phyloP scores from a whole-genome alignment of 2,888 invertebrate genomes.

The Panopea generosa region DNA sequence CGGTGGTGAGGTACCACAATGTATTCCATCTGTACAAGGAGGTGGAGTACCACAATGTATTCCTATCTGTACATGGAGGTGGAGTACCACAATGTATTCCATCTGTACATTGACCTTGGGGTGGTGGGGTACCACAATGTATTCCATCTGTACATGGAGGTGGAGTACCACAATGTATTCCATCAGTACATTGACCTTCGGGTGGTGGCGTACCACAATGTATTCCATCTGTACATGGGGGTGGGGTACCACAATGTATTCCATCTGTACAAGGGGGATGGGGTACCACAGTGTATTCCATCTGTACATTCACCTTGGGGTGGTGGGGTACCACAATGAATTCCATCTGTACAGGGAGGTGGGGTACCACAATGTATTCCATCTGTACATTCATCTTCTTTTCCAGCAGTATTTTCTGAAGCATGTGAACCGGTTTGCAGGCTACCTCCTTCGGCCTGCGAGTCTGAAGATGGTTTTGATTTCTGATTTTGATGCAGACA shows the following conservation, averaged over 20 bases:
- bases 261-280: slow-evolving; percentile 52
- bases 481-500: background rate
- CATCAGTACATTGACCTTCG: slow-evolving; percentile 36
- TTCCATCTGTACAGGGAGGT: slow-evolving; percentile 59
- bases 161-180: slow-evolving; percentile 59
- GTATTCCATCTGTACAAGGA: slow-evolving; percentile 9
- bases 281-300: slow-evolving; percentile 10
- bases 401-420: background rate
- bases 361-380: slow-evolving; percentile 51
- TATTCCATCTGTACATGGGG: slow-evolving; percentile 46
- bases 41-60: slow-evolving; percentile 66
- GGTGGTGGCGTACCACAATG: slow-evolving; percentile 58
- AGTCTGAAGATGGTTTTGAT: slow-evolving; percentile 11
- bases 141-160: slow-evolving; percentile 58
- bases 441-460: slow-evolving; percentile 6
- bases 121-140: slow-evolving; percentile 62
- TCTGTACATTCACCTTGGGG: slow-evolving; percentile 25
- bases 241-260: slow-evolving; percentile 60
- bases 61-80: slow-evolving; percentile 39
- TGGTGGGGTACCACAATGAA: slow-evolving; percentile 65
- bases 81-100: slow-evolving; percentile 66
- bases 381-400: slow-evolving; percentile 28
- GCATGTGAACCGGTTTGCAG: too few species aligned
- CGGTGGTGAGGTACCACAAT: slow-evolving; percentile 5
- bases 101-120: slow-evolving; percentile 41